A percentile compares a stretch with the other conserved stretches of the same genome.
These are phyloP conservation scores for Dipodomys merriami DNA, from an alignment of 2,113 vertebrate species.

Conservation along the genomic window DNA sequence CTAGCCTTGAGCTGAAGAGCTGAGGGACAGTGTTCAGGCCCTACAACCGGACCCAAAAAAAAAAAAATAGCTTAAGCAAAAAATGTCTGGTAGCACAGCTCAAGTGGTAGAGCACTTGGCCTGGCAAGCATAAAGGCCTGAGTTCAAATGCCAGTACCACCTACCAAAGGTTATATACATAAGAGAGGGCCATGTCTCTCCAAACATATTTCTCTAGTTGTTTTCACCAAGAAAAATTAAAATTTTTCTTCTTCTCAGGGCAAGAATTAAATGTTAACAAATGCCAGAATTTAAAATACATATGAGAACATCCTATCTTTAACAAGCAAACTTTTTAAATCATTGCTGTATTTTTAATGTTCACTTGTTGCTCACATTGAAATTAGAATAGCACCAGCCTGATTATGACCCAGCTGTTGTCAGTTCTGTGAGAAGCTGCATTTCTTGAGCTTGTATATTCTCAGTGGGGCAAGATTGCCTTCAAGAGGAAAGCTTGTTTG, in stretches of 20 bases:
- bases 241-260: neutral
- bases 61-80: no score
- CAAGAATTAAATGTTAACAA: neutral
- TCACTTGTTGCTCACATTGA: neutral
- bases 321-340: neutral
- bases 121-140: no score
- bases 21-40: no score
- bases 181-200: neutral
- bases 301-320: neutral
- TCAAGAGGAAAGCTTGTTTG: neutral
- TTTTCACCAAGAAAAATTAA: neutral
- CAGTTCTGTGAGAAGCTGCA: neutral
- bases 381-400: rapidly evolving
- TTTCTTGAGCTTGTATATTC: neutral
- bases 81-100: no score
- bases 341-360: neutral
- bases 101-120: no score
- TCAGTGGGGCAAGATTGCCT: neutral
- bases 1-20: no score
- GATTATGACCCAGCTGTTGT: neutral
- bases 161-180: no score
- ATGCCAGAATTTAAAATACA: neutral
- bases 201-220: neutral
- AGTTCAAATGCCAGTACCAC: no score
- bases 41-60: no score